Evolutionary conservation across 2,113 vertebrate genomes (phyloP).

Genomic region (Syngnathus typhle): DNA sequence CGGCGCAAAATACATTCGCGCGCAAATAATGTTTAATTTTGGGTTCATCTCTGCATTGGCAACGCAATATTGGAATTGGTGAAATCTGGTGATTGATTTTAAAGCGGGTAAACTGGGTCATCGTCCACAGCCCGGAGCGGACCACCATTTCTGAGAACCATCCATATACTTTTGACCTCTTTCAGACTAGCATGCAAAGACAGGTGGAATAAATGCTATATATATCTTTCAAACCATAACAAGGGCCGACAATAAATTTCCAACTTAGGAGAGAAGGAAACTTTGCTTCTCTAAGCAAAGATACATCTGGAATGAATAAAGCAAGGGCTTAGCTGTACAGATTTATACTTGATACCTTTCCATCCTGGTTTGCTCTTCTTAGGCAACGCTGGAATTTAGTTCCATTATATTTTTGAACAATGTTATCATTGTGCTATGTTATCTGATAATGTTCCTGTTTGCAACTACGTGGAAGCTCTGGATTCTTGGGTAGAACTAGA

Average conservation of each 20-base stretch:
- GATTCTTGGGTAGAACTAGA: slow-evolving; percentile 5
- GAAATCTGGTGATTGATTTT: too few species aligned
- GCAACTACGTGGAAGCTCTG: background rate
- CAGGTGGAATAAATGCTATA: background rate
- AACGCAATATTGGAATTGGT: too few species aligned
- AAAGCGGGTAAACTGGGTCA: too few species aligned
- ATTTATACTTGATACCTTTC: slow-evolving; percentile 55
- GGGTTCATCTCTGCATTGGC: too few species aligned
- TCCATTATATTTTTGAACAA: slow-evolving; percentile 29
- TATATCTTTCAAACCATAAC: slow-evolving; percentile 17
- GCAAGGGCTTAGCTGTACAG: slow-evolving; percentile 50
- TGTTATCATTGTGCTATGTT: slow-evolving; percentile 3
- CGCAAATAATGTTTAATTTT: too few species aligned
- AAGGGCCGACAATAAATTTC: slow-evolving; percentile 25
- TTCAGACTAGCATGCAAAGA: background rate
- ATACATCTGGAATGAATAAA: slow-evolving; percentile 50
- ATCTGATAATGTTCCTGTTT: slow-evolving; percentile 5
- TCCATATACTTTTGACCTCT: too few species aligned
- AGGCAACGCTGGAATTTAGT: slow-evolving; percentile 18
- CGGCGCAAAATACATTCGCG: too few species aligned
- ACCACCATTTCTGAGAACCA: too few species aligned
- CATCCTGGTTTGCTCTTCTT: slow-evolving; percentile 27
- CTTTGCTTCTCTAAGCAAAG: slow-evolving; percentile 27
- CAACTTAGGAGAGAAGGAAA: slow-evolving; percentile 25
- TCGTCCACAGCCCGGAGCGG: too few species aligned